Percentiles rank a stretch among this genome's conserved stretches.
Evolutionary conservation across 2,113 vertebrate species (phyloP).

Genomic region (Galemys pyrenaicus): DNA sequence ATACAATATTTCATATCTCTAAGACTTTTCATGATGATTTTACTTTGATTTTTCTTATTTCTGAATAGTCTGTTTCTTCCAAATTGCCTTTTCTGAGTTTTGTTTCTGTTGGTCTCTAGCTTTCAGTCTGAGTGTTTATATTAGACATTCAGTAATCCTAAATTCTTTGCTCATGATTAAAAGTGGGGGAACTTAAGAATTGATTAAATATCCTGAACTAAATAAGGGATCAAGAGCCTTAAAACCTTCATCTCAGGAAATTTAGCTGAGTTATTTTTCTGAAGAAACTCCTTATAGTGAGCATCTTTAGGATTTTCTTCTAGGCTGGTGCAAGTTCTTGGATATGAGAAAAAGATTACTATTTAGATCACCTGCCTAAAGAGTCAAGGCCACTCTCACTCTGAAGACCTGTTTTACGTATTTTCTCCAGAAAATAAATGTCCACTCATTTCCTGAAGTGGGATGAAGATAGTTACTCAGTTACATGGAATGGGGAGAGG

Average conservation of each 20-base stretch:
- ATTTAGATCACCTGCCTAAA: not conserved
- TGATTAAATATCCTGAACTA: not conserved
- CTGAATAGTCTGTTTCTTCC: not conserved
- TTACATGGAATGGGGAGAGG: not conserved
- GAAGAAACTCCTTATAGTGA: not conserved
- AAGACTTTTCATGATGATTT: constrained; percentile 2
- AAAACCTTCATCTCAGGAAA: not conserved
- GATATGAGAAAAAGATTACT: not conserved
- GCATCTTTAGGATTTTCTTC: not conserved
- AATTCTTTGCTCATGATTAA: not conserved
- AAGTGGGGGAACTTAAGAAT: not conserved
- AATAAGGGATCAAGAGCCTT: not conserved
- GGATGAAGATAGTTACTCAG: not conserved
- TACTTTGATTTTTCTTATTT: constrained; percentile 34
- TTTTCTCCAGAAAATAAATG: not conserved
- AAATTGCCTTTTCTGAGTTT: not conserved
- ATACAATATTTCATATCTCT: constrained; percentile 6
- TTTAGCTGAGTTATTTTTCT: constrained; percentile 10
- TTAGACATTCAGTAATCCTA: constrained; percentile 7
- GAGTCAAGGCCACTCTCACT: not conserved
- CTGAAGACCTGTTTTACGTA: not conserved
- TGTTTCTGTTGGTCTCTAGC: not conserved
- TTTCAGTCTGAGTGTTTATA: not conserved
- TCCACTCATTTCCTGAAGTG: not conserved
- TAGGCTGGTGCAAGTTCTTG: not conserved